Conservation (phyloP, 2,797 vertebrate species). For the Sebastes steindachneri region DNA sequence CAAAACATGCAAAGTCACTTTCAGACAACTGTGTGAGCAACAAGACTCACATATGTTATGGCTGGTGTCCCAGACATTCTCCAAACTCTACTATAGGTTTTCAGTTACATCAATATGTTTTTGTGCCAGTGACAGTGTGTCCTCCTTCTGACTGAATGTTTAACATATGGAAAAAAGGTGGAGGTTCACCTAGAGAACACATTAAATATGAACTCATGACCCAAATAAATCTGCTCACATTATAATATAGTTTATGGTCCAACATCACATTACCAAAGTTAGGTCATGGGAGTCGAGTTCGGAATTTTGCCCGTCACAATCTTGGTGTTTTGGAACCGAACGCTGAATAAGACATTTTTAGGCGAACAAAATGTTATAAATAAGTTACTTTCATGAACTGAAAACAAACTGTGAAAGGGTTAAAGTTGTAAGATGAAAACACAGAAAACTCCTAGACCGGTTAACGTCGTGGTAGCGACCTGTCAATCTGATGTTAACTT, state of each 20-base stretch:
- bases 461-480: not conserved
- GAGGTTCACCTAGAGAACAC: not conserved
- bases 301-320: not conserved
- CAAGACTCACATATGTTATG: constrained; percentile 1
- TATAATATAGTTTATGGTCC: not conserved
- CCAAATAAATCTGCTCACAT: not conserved
- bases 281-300: not conserved
- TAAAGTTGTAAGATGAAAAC: not conserved
- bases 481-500: not conserved
- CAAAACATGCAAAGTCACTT: not conserved
- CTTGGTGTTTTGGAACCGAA: not conserved
- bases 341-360: not conserved
- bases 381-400: not conserved
- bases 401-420: not conserved
- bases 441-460: not conserved
- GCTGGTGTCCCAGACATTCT: constrained; percentile 18
- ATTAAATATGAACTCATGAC: not conserved
- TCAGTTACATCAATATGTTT: not conserved
- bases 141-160: not conserved
- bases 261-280: not conserved
- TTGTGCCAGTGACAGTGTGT: not conserved
- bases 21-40: not conserved
- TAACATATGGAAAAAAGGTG: not conserved
- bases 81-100: not conserved
- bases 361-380: too few species aligned